A percentile compares a stretch with the other conserved stretches of the same genome.
phyloP scores from a whole-genome alignment of 1,140 invertebrate species.

The Arion vulgaris region DNA sequence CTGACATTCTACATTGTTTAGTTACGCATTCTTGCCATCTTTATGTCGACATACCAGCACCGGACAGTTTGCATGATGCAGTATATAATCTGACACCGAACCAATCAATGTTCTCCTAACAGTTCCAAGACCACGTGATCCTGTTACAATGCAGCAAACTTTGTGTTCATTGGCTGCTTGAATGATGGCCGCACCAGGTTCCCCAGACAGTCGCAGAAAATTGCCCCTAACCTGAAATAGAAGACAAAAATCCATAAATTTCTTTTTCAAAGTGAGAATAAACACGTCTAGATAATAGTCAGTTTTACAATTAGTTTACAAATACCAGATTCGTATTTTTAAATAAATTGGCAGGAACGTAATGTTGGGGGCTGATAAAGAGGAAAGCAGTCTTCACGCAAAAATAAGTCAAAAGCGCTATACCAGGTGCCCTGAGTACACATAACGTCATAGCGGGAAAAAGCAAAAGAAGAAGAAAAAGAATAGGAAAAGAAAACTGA shows the following conservation, averaged over 20 bases:
- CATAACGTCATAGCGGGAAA: too few species aligned
- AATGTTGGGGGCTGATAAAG: too few species aligned
- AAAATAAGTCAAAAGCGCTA: too few species aligned
- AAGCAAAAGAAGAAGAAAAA: too few species aligned
- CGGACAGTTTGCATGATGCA: constrained; percentile 45
- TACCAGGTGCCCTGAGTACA: too few species aligned
- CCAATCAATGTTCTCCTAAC: constrained; percentile 46
- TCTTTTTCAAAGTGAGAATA: not conserved
- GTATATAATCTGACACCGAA: constrained; percentile 43
- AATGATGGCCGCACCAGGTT: constrained; percentile 36
- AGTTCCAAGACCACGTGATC: constrained; percentile 41
- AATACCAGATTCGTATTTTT: too few species aligned
- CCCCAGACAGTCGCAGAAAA: constrained; percentile 34
- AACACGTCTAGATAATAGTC: not conserved
- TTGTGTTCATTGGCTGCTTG: constrained; percentile 38
- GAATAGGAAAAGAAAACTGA: too few species aligned
- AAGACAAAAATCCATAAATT: not conserved
- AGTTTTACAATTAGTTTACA: too few species aligned
- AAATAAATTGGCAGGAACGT: too few species aligned
- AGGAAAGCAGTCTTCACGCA: too few species aligned
- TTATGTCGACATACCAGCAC: constrained; percentile 44
- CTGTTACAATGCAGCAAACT: constrained; percentile 41
- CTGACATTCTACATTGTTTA: too few species aligned
- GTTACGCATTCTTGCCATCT: not conserved
- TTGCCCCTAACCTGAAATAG: constrained; percentile 30